phyloP scores from a whole-genome alignment of 2,113 vertebrate genomes.

The Crotalus helleri region DNA sequence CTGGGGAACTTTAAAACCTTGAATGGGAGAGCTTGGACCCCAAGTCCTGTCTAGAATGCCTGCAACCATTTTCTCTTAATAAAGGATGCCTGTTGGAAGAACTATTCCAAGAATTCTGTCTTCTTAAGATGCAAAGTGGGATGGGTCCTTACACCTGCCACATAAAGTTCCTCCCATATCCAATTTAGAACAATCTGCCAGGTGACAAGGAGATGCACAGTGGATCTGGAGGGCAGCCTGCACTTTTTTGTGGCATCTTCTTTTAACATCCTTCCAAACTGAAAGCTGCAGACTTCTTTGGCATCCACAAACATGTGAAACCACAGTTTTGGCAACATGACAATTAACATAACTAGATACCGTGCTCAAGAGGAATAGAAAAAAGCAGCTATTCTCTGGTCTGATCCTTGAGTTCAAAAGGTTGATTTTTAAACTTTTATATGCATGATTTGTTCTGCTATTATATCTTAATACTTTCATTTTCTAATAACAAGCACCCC shows the following conservation, averaged over 20 bases:
- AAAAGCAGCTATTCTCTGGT: neutral
- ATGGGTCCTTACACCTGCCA: neutral
- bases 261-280: neutral
- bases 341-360: neutral
- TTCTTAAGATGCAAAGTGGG: too few relatives aligned
- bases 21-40: too few relatives aligned
- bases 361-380: neutral
- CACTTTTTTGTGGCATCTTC: neutral
- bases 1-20: too few relatives aligned
- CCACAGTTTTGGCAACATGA: neutral
- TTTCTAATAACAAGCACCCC: neutral
- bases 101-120: too few relatives aligned
- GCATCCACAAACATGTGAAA: neutral
- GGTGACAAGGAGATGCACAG: neutral
- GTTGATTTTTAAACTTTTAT: neutral
- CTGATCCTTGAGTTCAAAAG: neutral
- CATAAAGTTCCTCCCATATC: neutral
- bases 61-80: too few relatives aligned
- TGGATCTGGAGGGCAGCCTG: neutral
- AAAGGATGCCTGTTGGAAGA: too few relatives aligned
- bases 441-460: neutral
- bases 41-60: too few relatives aligned
- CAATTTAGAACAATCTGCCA: neutral
- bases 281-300: neutral
- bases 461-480: neutral